Evolutionary conservation across 2,888 invertebrate species (phyloP).

Genomic region (Oxyteleia sp.): DNA sequence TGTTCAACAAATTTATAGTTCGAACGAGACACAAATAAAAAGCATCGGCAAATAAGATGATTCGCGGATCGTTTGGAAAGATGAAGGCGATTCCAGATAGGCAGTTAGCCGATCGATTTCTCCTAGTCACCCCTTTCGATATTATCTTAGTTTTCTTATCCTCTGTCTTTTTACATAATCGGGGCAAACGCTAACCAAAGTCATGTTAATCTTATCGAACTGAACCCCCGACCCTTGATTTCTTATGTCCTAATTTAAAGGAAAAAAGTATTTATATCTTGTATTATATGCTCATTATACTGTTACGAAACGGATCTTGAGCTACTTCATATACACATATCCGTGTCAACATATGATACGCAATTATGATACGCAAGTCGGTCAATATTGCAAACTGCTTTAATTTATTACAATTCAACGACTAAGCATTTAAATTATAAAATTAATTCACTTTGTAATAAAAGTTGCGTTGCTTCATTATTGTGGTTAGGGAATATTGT

Average conservation of each 20-base stretch:
- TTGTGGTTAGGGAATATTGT: constrained; percentile 13
- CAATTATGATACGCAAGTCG: constrained; percentile 69
- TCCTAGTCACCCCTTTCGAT: constrained; percentile 48
- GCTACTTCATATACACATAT: constrained; percentile 68
- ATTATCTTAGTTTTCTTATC: constrained; percentile 46
- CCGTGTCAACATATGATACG: constrained; percentile 72
- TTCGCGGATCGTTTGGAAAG: constrained; percentile 12
- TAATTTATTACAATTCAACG: constrained; percentile 66
- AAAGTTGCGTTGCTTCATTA: constrained; percentile 49
- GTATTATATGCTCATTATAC: constrained; percentile 72
- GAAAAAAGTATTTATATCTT: constrained; percentile 75
- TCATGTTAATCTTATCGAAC: constrained; percentile 81
- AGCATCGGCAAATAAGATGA: constrained; percentile 26
- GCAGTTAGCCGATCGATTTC: constrained; percentile 40
- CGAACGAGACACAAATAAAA: neutral
- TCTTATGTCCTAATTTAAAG: constrained; percentile 78
- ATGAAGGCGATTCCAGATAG: constrained; percentile 30
- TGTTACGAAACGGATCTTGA: constrained; percentile 72
- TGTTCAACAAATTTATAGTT: constrained; percentile 4
- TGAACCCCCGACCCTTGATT: constrained; percentile 82
- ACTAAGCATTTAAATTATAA: constrained; percentile 63
- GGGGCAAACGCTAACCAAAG: constrained; percentile 76
- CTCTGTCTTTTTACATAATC: constrained; percentile 76
- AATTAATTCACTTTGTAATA: constrained; percentile 54
- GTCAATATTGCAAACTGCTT: constrained; percentile 72